These are phyloP conservation scores for Bombus confusus DNA, from an alignment of 1,140 invertebrate genomes.

Conservation along the genomic window DNA sequence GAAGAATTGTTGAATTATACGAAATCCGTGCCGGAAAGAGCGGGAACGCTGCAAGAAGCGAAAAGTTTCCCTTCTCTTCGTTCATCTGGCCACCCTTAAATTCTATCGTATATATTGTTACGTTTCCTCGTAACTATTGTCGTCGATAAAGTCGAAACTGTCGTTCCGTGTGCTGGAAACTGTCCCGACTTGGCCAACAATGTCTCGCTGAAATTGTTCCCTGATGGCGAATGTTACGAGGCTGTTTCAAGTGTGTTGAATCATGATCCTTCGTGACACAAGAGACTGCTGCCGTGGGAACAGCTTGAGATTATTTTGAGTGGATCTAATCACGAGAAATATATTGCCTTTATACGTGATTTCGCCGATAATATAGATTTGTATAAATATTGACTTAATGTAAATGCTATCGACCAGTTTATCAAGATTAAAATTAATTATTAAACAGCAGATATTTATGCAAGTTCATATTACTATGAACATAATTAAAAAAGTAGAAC, in stretches of 20 bases:
- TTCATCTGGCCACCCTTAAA: not conserved
- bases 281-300: not conserved
- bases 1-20: conserved; percentile 25
- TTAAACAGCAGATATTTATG: no score
- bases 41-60: not conserved
- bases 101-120: not conserved
- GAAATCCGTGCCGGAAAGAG: not conserved
- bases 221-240: not conserved
- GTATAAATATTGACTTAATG: no score
- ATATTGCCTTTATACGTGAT: no score
- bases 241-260: not conserved
- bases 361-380: no score
- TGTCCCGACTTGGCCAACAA: conserved; percentile 5
- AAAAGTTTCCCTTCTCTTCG: no score
- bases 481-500: no score
- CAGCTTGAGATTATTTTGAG: not conserved
- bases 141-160: conserved; percentile 36
- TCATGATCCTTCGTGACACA: not conserved
- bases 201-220: not conserved
- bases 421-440: no score
- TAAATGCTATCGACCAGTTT: no score
- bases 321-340: no score
- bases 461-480: no score
- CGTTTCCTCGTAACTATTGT: not conserved
- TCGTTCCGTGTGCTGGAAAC: not conserved